These are phyloP conservation scores for Microtus ochrogaster DNA, from an alignment of 2,113 vertebrate species.

Conservation along the genomic window DNA sequence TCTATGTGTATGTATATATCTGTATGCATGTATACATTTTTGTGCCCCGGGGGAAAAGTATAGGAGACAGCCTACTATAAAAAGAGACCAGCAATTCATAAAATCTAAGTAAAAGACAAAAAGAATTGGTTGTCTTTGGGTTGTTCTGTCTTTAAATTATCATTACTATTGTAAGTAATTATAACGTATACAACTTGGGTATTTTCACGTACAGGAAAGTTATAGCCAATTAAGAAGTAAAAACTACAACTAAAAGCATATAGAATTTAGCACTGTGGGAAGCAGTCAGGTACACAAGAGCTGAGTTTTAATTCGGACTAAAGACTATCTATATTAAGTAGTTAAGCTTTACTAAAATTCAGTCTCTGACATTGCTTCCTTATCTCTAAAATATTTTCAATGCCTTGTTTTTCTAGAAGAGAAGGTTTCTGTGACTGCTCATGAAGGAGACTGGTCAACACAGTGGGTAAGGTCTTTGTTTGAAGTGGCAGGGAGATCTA, in stretches of 20 bases:
- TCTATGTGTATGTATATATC: background rate
- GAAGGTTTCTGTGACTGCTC: background rate
- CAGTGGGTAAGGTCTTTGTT: background rate
- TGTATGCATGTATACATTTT: no score
- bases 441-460: background rate
- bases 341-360: background rate
- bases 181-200: background rate
- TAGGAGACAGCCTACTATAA: background rate
- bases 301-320: background rate
- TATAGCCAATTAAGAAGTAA: conserved; percentile 31
- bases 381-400: background rate
- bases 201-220: background rate
- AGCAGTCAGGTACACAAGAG: background rate
- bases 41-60: background rate
- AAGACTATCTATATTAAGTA: background rate
- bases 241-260: background rate
- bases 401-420: background rate
- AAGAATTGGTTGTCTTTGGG: background rate
- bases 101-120: background rate
- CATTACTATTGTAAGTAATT: conserved; percentile 22
- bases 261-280: background rate
- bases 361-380: background rate
- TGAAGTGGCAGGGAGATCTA: background rate
- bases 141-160: background rate
- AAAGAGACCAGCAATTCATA: background rate